phyloP scores from a whole-genome alignment of 2,797 vertebrate genomes.

The Platalea minor region DNA sequence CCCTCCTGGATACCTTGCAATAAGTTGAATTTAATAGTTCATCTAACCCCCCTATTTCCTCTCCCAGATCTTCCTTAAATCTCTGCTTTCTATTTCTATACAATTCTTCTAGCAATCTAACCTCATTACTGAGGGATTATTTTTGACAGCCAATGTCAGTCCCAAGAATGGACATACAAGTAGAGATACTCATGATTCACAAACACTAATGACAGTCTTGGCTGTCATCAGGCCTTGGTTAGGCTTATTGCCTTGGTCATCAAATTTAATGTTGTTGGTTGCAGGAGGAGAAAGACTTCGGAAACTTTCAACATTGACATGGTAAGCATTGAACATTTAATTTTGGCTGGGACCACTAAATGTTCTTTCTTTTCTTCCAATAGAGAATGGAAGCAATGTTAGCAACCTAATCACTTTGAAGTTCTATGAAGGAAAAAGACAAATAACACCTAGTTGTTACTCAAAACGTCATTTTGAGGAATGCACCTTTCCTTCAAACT shows the following conservation, averaged over 20 bases:
- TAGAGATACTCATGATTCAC: background rate
- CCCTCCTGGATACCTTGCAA: background rate
- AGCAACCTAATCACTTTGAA: background rate
- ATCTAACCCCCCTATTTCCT: background rate
- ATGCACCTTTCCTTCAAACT: background rate
- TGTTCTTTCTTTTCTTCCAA: background rate
- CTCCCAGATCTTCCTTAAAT: background rate
- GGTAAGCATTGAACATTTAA: background rate
- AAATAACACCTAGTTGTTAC: background rate
- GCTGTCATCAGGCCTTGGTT: background rate
- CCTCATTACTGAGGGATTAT: background rate
- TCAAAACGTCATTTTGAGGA: background rate
- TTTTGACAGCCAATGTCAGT: background rate
- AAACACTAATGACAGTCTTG: background rate
- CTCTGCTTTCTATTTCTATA: background rate
- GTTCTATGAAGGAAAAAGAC: background rate
- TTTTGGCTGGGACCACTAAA: background rate
- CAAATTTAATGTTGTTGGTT: background rate
- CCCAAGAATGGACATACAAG: background rate
- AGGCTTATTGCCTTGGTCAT: background rate
- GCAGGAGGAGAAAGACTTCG: background rate
- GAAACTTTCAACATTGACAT: background rate
- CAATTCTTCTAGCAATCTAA: background rate
- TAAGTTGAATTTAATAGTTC: background rate
- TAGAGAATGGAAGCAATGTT: background rate